Conservation (phyloP, 2,113 vertebrate genomes). For the Axis porcinus region DNA sequence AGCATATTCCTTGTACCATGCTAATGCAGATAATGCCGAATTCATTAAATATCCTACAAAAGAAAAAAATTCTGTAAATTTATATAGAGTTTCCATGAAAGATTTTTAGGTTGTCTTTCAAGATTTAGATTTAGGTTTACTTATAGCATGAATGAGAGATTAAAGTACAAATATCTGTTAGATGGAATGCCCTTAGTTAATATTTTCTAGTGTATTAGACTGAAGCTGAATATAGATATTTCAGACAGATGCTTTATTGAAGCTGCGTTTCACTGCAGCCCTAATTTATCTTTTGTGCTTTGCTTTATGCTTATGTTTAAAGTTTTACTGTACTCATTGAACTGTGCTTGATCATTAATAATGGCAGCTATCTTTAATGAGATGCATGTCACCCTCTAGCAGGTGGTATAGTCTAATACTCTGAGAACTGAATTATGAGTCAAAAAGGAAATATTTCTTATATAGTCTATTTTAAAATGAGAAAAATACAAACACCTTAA, state of each 20-base stretch:
- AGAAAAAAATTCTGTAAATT: not conserved
- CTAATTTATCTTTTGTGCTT: slow-evolving; percentile 70
- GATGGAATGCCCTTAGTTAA: not conserved
- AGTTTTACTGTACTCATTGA: slow-evolving; percentile 71
- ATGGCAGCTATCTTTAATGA: slow-evolving; percentile 70
- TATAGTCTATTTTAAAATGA: not conserved
- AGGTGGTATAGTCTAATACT: slow-evolving; percentile 62
- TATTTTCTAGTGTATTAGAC: slow-evolving; percentile 46
- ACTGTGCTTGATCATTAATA: slow-evolving; percentile 73
- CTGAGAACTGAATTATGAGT: slow-evolving; percentile 60
- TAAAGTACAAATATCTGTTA: slow-evolving; percentile 27
- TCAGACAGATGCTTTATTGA: slow-evolving; percentile 61
- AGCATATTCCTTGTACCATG: not conserved
- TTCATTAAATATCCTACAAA: not conserved
- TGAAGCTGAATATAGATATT: slow-evolving; percentile 60
- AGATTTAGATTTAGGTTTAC: slow-evolving; percentile 9
- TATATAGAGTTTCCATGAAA: not conserved
- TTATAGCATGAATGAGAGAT: slow-evolving; percentile 18
- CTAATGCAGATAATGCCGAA: not conserved
- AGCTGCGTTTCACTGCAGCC: slow-evolving; percentile 55
- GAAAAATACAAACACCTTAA: slow-evolving; percentile 47
- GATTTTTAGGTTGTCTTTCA: slow-evolving; percentile 22
- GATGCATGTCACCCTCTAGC: slow-evolving; percentile 57
- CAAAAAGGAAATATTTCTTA: slow-evolving; percentile 58
- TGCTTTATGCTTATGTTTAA: slow-evolving; percentile 71